phyloP scores from a whole-genome alignment of 1,140 invertebrate species.

The Cydia fagiglandana region DNA sequence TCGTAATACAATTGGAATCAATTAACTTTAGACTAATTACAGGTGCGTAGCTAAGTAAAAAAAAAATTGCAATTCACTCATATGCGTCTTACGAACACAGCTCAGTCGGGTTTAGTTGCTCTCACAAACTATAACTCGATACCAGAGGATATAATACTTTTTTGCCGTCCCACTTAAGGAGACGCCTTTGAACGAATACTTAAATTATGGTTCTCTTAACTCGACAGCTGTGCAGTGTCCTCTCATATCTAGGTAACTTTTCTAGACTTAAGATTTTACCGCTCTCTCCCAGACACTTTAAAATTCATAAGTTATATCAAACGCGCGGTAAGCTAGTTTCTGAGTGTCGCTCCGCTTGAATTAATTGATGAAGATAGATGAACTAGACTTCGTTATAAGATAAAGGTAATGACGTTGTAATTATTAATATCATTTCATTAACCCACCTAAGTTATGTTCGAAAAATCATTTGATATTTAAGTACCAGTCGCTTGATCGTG shows the following conservation, averaged over 20 bases:
- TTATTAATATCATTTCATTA: background rate
- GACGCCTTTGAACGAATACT: background rate
- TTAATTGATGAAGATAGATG: constrained; percentile 14
- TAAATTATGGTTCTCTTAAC: background rate
- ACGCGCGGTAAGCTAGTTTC: constrained; percentile 21
- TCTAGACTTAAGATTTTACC: constrained; percentile 9
- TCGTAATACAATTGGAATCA: too few species aligned
- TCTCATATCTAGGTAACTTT: constrained; percentile 9
- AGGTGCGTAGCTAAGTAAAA: too few species aligned
- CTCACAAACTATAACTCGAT: background rate
- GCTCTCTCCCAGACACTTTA: constrained; percentile 15
- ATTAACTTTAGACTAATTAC: too few species aligned
- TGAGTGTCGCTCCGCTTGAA: background rate
- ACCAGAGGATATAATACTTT: background rate
- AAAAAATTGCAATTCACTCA: too few species aligned
- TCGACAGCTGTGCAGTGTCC: constrained; percentile 5
- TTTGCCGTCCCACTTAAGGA: background rate
- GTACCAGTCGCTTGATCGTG: too few species aligned
- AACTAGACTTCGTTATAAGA: background rate
- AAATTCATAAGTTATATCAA: constrained; percentile 21
- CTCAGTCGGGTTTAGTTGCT: too few species aligned
- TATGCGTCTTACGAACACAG: too few species aligned
- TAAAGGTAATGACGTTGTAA: background rate
- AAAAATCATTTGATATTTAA: too few species aligned
- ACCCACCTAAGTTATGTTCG: background rate